Conservation (phyloP, 2,113 vertebrate species). For the Bambusicola thoracicus region DNA sequence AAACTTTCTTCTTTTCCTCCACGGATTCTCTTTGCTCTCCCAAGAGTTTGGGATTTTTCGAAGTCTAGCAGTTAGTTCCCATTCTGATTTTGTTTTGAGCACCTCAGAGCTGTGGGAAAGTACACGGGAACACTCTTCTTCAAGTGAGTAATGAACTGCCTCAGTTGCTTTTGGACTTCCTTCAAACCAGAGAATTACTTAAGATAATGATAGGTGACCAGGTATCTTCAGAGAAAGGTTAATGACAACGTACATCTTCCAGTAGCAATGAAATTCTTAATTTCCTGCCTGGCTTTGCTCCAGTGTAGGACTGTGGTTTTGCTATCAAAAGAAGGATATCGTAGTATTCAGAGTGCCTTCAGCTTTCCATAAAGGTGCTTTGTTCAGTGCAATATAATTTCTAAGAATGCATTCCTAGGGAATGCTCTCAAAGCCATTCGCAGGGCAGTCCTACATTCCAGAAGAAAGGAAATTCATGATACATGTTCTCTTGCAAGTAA, state of each 20-base stretch:
- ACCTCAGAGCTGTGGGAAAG: neutral
- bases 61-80: neutral
- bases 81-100: neutral
- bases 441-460: neutral
- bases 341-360: neutral
- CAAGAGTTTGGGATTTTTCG: neutral
- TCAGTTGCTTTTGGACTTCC: neutral
- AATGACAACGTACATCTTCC: neutral
- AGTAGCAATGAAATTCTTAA: neutral
- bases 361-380: neutral
- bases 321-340: neutral
- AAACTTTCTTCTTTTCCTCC: neutral
- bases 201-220: neutral
- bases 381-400: neutral
- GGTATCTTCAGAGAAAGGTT: neutral
- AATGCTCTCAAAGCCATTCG: neutral
- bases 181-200: neutral
- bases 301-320: neutral
- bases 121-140: neutral
- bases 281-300: neutral
- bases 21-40: neutral
- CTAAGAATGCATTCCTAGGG: neutral
- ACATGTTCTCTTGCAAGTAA: neutral
- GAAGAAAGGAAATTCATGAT: neutral
- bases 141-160: neutral